Evolutionary conservation across 2,113 vertebrate genomes (phyloP).

Genomic region (Heliornis fulica): DNA sequence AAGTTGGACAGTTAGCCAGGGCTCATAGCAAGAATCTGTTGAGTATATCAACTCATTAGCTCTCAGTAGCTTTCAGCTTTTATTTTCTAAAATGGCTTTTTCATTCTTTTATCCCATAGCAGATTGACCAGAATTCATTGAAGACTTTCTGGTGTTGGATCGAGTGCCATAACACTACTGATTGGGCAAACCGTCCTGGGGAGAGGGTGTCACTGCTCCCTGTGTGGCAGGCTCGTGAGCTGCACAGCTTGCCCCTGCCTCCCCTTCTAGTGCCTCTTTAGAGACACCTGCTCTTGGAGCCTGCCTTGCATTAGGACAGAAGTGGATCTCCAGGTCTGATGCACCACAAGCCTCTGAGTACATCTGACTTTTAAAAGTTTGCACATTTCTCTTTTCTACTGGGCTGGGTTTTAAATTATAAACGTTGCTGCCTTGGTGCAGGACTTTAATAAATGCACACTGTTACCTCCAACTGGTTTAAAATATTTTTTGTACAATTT

Average conservation of each 20-base stretch:
- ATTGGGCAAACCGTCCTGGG: slow-evolving; percentile 36
- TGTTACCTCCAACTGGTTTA: slow-evolving; percentile 77
- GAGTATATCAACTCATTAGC: neutral
- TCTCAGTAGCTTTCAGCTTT: neutral
- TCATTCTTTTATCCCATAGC: slow-evolving; percentile 16
- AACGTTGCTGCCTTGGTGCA: slow-evolving; percentile 68
- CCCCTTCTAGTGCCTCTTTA: slow-evolving; percentile 41
- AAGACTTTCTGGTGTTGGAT: neutral
- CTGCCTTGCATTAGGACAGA: slow-evolving; percentile 38
- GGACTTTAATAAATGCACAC: slow-evolving; percentile 79
- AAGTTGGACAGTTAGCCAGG: neutral
- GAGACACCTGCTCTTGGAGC: slow-evolving; percentile 29
- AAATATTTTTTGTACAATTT: slow-evolving; percentile 71
- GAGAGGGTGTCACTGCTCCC: neutral
- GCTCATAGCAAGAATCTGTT: neutral
- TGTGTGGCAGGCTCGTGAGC: neutral
- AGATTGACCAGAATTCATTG: slow-evolving; percentile 57
- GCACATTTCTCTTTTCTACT: slow-evolving; percentile 80
- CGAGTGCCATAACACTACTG: slow-evolving; percentile 76
- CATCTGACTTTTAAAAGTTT: slow-evolving; percentile 61
- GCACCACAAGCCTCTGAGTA: slow-evolving; percentile 56
- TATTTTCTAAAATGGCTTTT: neutral
- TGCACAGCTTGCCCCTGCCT: slow-evolving; percentile 18
- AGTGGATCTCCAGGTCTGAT: slow-evolving; percentile 27
- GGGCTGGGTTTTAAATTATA: slow-evolving; percentile 81